Evolutionary conservation across 2,797 vertebrate species (phyloP).

Genomic region (Pipistrellus kuhlii): DNA sequence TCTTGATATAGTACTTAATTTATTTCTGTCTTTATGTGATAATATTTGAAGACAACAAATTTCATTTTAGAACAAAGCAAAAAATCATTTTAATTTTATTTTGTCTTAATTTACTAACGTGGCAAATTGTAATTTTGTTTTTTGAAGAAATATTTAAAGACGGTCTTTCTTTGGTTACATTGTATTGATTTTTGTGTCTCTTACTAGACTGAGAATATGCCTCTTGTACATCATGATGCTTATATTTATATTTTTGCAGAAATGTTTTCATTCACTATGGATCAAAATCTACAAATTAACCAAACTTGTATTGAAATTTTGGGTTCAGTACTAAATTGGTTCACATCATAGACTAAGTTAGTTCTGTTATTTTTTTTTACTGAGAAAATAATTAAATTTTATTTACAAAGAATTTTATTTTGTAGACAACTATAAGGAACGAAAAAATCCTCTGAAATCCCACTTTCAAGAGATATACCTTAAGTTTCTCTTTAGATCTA

Average conservation of each 20-base stretch:
- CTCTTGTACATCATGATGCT: neutral
- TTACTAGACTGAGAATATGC: neutral
- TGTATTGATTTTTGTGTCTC: conserved; percentile 6
- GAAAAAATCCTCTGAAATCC: neutral
- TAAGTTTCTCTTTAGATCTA: neutral
- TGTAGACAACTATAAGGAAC: neutral
- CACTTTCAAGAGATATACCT: neutral
- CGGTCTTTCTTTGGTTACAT: neutral
- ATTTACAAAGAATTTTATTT: conserved; percentile 15
- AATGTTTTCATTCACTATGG: conserved; percentile 23
- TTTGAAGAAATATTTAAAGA: conserved; percentile 47
- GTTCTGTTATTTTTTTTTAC: conserved; percentile 22
- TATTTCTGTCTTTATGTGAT: conserved; percentile 18
- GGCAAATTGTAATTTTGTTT: conserved; percentile 2
- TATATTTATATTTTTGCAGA: conserved; percentile 34
- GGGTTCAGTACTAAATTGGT: neutral
- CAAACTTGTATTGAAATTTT: conserved; percentile 22
- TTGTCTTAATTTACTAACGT: conserved; percentile 16
- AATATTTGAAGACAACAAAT: neutral
- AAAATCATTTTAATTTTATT: neutral
- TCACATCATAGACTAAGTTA: neutral
- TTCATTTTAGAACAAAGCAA: conserved; percentile 27
- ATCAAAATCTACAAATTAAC: conserved; percentile 23
- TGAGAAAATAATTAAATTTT: conserved; percentile 49
- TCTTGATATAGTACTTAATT: neutral